Base-by-base conservation (phyloP, 1,140 invertebrate genomes). In the Venustaconcha ellipsiformis region DNA sequence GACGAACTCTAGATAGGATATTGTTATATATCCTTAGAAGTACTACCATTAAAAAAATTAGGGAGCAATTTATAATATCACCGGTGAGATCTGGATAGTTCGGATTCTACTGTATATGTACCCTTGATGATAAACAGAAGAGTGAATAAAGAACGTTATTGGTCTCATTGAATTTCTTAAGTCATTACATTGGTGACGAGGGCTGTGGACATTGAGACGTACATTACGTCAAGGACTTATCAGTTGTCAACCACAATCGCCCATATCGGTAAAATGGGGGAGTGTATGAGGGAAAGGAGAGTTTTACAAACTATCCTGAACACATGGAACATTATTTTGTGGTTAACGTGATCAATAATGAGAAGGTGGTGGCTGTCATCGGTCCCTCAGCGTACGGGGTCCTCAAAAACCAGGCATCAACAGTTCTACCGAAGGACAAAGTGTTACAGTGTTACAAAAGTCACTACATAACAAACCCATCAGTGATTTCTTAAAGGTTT, bases 301-400 rank as follows among this genome's bases (percentile, higher is more conserved):
- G 17, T 65, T 57, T 64, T 17, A 14, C 57, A 18, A 66, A 66
- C 26, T 74, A 74, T 60, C 30, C 56, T 57, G 72, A 74, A 68
- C 64, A 64, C 26, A 48, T 74, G 65, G 57, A 48, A 5, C 72
- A 74, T 2, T 58, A 20, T 74, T 68, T 30, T 30, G 3, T 48
- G 17, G 64, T 66, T 14, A 74, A 74, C 60, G 57, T 56, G 23
- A 55, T 68, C 14, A 20, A 63, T 4, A 20, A 57, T 70, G 74
- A 76, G 17, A 76, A 70, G 56, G 55, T 60, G 18, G 68, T 65
- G 14, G n/a, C 57, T 15, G 57, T 76, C 12, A 71, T 70, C 6
- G 74, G 74, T 57, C 11, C 58, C 14, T 57, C 59, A 57, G 12
- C 63, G 17, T 76, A 76, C 55, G 63, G 37, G 1, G 1, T 69